Evolutionary conservation across 1,140 invertebrate species (phyloP).

Genomic region (Pentalonia nigronervosa): DNA sequence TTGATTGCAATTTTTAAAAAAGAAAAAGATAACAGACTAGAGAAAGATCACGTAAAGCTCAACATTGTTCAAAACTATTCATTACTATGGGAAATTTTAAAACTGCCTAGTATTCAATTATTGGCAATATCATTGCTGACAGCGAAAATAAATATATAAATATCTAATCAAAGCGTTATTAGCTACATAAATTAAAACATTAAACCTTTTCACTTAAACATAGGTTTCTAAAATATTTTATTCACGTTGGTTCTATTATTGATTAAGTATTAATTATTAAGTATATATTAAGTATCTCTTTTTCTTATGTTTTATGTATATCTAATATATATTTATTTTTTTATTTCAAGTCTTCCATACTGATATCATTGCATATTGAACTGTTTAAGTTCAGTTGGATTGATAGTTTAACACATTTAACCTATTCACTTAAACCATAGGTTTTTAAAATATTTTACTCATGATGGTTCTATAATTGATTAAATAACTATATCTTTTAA

Average conservation of each 20-base stretch:
- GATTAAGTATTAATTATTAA: no score
- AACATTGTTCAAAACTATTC: constrained; percentile 7
- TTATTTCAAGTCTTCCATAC: background rate
- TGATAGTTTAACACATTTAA: background rate
- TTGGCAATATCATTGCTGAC: background rate
- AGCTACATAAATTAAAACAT: background rate
- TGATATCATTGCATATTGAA: background rate
- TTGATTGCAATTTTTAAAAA: constrained; percentile 89
- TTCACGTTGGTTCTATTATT: no score
- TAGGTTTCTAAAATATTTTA: no score
- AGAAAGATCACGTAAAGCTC: background rate
- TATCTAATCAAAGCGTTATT: constrained; percentile 57
- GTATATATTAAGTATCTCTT: no score
- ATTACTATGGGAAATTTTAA: constrained; percentile 3
- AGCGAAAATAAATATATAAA: background rate
- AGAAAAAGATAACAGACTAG: constrained; percentile 69
- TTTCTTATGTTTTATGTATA: no score
- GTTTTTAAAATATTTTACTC: no score
- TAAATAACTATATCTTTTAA: no score
- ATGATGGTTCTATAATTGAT: no score
- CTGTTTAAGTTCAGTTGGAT: background rate
- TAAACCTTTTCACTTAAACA: no score
- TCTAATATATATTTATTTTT: no score
- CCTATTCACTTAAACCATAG: no score
- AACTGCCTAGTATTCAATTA: background rate